Evolutionary conservation across 2,113 vertebrate species (phyloP).

Genomic region (Mormoops blainvillei): DNA sequence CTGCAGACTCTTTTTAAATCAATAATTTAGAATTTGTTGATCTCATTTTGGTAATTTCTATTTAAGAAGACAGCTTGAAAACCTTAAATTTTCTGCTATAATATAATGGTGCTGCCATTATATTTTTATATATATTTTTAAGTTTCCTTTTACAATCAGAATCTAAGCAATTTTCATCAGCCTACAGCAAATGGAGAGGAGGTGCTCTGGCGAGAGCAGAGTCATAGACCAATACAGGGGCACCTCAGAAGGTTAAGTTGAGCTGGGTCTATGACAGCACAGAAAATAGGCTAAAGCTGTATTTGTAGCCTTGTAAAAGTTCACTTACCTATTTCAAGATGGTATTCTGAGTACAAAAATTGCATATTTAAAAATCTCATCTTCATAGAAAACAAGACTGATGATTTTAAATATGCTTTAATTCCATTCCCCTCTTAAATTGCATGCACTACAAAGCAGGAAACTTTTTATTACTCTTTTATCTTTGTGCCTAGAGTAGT

Average conservation of each 20-base stretch:
- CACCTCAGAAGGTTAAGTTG: not conserved
- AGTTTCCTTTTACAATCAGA: not conserved
- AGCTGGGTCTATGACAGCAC: not conserved
- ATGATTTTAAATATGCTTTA: not conserved
- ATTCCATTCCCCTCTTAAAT: not conserved
- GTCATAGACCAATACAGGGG: not conserved
- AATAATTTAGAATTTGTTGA: not conserved
- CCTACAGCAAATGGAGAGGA: not conserved
- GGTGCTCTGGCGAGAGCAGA: not conserved
- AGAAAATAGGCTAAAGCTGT: not conserved
- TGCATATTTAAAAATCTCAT: not conserved
- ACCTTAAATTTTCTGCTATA: not conserved
- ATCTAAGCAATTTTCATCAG: not conserved
- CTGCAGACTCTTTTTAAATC: not conserved
- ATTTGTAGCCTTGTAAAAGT: not conserved
- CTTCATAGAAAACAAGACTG: not conserved
- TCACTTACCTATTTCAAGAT: not conserved
- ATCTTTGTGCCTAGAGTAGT: not conserved
- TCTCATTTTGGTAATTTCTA: not conserved
- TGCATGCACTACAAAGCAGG: not conserved
- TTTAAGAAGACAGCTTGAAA: not conserved
- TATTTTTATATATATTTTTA: not conserved
- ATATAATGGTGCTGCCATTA: not conserved
- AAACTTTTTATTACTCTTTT: not conserved
- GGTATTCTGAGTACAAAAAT: not conserved